Percentiles rank a stretch among this genome's conserved stretches.
These are phyloP conservation scores for Sinonovacula constricta DNA, from an alignment of 1,140 invertebrate species.

Conservation along the genomic window DNA sequence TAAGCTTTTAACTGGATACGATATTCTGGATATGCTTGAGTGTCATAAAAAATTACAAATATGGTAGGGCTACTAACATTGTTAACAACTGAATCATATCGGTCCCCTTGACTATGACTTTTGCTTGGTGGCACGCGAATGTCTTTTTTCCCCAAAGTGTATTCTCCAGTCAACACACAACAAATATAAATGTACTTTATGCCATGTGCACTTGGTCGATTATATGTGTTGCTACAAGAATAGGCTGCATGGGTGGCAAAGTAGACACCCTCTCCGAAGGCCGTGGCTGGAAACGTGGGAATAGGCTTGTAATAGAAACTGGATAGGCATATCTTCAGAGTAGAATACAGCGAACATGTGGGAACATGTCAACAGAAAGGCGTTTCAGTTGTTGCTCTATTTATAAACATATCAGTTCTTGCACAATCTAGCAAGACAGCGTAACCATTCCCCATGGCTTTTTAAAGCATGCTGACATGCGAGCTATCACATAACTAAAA, in stretches of 20 bases:
- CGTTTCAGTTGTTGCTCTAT: no score
- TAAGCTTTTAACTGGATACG: constrained; percentile 54
- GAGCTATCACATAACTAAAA: no score
- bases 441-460: no score
- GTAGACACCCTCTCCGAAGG: constrained; percentile 55
- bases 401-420: no score
- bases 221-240: constrained; percentile 42
- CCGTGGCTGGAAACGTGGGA: neutral
- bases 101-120: neutral
- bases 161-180: constrained; percentile 59
- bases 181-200: constrained; percentile 53
- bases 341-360: no score
- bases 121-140: constrained; percentile 53
- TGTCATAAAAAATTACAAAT: constrained; percentile 63
- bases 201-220: no score
- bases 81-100: constrained; percentile 60
- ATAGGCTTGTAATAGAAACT: no score
- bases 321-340: no score
- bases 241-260: constrained; percentile 43
- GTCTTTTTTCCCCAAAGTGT: constrained; percentile 12
- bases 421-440: no score
- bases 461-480: no score
- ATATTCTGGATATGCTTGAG: constrained; percentile 66
- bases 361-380: no score
- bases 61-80: constrained; percentile 44